phyloP scores from a whole-genome alignment of 1,140 invertebrate genomes.

The Nilaparvata lugens region DNA sequence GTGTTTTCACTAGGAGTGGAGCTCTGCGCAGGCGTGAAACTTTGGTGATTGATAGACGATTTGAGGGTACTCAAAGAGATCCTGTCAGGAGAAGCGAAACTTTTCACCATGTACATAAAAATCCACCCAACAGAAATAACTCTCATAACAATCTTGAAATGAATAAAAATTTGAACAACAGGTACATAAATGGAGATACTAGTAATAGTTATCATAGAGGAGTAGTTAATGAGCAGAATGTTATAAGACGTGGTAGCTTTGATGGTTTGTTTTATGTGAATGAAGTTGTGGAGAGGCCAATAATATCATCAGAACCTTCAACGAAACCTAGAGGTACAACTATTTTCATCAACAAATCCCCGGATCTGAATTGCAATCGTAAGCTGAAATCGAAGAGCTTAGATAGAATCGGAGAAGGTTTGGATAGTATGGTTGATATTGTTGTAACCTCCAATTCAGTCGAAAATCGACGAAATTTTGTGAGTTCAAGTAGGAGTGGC shows the following conservation, averaged over 20 bases:
- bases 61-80: background rate
- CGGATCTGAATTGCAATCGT: slow-evolving; percentile 28
- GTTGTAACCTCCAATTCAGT: slow-evolving; percentile 39
- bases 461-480: no score
- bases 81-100: slow-evolving; percentile 14
- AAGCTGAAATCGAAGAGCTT: slow-evolving; percentile 59
- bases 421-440: slow-evolving; percentile 61
- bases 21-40: slow-evolving; percentile 14
- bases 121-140: background rate
- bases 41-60: slow-evolving; percentile 4
- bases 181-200: background rate
- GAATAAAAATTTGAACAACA: background rate
- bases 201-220: background rate
- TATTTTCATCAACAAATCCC: slow-evolving; percentile 20
- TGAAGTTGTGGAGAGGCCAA: background rate
- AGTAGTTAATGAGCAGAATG: slow-evolving; percentile 16
- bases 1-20: background rate
- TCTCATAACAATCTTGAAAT: background rate
- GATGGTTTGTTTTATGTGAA: slow-evolving; percentile 24
- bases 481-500: no score
- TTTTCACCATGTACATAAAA: slow-evolving; percentile 14
- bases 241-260: slow-evolving; percentile 24
- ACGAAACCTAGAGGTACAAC: slow-evolving; percentile 18
- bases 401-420: slow-evolving; percentile 63
- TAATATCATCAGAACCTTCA: background rate